Evolutionary conservation across 1,140 invertebrate species (phyloP).

Genomic region (Elymnias hypermnestra): DNA sequence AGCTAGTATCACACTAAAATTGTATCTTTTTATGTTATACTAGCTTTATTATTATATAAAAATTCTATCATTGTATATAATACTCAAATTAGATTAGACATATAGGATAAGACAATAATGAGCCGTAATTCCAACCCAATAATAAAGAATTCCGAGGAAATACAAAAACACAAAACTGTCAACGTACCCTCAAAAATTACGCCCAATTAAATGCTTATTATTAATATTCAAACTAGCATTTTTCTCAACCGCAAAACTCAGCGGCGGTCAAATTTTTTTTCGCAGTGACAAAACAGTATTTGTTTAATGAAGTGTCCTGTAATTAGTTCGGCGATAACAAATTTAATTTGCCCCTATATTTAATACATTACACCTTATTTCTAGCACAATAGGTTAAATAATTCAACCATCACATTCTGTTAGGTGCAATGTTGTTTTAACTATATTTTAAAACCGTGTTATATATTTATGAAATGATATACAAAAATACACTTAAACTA

Average conservation of each 20-base stretch:
- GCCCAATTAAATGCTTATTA: not conserved
- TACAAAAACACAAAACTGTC: not conserved
- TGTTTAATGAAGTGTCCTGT: conserved; percentile 44
- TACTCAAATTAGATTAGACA: too few relatives aligned
- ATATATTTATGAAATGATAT: too few relatives aligned
- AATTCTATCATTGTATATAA: too few relatives aligned
- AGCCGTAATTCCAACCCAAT: too few relatives aligned
- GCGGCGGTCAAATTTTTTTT: conserved; percentile 3
- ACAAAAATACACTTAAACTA: too few relatives aligned
- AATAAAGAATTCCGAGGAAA: too few relatives aligned
- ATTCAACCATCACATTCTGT: not conserved
- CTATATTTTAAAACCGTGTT: not conserved
- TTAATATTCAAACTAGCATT: not conserved
- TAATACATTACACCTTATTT: not conserved
- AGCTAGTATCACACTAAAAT: too few relatives aligned
- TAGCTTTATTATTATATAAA: too few relatives aligned
- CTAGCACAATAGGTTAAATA: not conserved
- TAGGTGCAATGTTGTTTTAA: not conserved
- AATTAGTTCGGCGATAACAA: conserved; percentile 26
- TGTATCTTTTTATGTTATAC: too few relatives aligned
- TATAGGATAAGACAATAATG: too few relatives aligned
- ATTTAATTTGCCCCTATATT: not conserved
- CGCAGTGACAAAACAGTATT: conserved; percentile 24
- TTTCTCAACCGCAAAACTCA: not conserved
- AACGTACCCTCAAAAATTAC: not conserved